phyloP scores from a whole-genome alignment of 1,140 invertebrate species.

The Popillia japonica region DNA sequence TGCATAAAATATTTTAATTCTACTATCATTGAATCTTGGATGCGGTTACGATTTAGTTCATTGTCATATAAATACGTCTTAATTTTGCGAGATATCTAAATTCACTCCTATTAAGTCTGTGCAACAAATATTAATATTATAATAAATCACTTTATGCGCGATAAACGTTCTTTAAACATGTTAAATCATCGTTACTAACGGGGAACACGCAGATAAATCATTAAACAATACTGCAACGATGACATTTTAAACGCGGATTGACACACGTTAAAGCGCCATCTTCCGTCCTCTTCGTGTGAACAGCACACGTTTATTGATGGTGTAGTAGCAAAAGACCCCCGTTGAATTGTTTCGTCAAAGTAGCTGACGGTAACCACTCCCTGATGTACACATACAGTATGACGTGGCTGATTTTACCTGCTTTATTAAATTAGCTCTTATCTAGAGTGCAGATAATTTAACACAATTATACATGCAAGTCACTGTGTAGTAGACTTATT shows the following conservation, averaged over 20 bases:
- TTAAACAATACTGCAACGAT: conserved; percentile 15
- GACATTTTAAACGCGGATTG: conserved; percentile 20
- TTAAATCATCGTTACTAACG: background rate
- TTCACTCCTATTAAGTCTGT: background rate
- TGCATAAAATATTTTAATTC: background rate
- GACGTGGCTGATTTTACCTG: conserved; percentile 46
- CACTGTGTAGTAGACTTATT: conserved; percentile 40
- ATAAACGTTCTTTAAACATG: background rate
- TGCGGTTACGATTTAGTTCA: too few relatives aligned
- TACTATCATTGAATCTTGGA: too few relatives aligned
- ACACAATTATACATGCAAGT: conserved; percentile 57
- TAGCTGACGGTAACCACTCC: conserved; percentile 38
- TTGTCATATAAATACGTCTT: too few relatives aligned
- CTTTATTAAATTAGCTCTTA: conserved; percentile 53
- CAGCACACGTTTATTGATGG: conserved; percentile 37
- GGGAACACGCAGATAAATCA: background rate
- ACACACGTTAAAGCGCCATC: conserved; percentile 11
- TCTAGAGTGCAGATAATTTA: conserved; percentile 53
- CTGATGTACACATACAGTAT: conserved; percentile 37
- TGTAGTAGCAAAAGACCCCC: conserved; percentile 8
- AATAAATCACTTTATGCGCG: conserved; percentile 6
- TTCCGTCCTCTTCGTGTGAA: background rate
- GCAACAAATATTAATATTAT: too few relatives aligned
- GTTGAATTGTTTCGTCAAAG: conserved; percentile 41
- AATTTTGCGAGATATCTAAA: too few relatives aligned